phyloP scores from a whole-genome alignment of 2,888 invertebrate species.

The Molorchus minor region DNA sequence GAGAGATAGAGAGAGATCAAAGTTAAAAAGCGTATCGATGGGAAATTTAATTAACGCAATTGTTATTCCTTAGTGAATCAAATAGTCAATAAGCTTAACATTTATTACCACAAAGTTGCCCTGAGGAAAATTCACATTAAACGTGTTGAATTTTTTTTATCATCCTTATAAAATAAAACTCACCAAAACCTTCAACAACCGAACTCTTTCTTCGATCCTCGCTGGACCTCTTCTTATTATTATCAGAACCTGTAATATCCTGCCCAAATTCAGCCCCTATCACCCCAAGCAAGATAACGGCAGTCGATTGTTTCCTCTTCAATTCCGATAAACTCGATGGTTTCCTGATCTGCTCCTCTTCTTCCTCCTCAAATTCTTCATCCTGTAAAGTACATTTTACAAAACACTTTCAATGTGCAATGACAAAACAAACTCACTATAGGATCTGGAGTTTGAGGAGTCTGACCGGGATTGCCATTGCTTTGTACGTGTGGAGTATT shows the following conservation, averaged over 20 bases:
- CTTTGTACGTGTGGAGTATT: constrained; percentile 63
- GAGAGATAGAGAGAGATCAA: too few species aligned
- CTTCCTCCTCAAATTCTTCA: constrained; percentile 83
- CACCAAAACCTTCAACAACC: constrained; percentile 79
- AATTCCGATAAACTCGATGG: constrained; percentile 87
- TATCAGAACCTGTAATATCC: constrained; percentile 78
- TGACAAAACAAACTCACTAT: constrained; percentile 38
- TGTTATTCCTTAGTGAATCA: too few species aligned
- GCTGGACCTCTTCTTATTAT: constrained; percentile 69
- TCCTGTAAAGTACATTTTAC: constrained; percentile 64
- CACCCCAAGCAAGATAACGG: constrained; percentile 95
- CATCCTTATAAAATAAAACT: too few species aligned
- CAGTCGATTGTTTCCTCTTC: constrained; percentile 95
- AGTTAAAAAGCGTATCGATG: too few species aligned
- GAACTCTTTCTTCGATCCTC: constrained; percentile 78
- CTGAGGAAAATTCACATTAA: not conserved
- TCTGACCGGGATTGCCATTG: constrained; percentile 56
- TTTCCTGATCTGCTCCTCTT: constrained; percentile 86
- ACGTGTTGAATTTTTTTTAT: too few species aligned
- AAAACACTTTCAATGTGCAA: too few species aligned
- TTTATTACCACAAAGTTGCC: too few species aligned
- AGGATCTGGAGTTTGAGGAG: constrained; percentile 48
- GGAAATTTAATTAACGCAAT: too few species aligned
- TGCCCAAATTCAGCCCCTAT: constrained; percentile 99
- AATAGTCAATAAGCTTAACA: too few species aligned